Evolutionary conservation across 2,888 invertebrate genomes (phyloP).

Genomic region (Oscheius myriophilus): DNA sequence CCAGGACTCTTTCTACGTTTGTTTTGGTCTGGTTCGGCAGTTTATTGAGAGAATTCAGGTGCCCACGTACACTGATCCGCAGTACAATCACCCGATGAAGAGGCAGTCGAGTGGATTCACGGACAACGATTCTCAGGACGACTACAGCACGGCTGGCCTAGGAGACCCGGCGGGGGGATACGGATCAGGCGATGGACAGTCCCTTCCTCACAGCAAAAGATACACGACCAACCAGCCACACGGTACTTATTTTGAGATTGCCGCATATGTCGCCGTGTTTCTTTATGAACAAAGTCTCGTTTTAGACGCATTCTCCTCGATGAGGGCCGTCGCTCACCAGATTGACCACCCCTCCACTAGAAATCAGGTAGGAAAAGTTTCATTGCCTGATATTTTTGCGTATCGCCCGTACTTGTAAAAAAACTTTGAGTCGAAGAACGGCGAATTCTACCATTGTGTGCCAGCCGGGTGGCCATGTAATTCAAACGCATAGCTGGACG

Average conservation of each 20-base stretch:
- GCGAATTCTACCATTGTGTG: too few species aligned
- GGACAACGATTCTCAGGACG: background rate
- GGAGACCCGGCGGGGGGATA: too few species aligned
- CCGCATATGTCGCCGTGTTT: background rate
- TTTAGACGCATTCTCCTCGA: background rate
- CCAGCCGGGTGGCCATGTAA: too few species aligned
- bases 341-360: constrained; percentile 5
- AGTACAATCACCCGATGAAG: constrained; percentile 9
- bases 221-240: background rate
- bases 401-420: too few species aligned
- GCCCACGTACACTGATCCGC: constrained; percentile 2
- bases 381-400: too few species aligned
- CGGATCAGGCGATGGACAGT: too few species aligned
- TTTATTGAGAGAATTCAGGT: background rate
- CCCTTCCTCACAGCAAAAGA: too few species aligned
- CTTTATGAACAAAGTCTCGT: background rate
- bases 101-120: constrained; percentile 1
- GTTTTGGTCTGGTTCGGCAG: background rate
- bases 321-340: constrained; percentile 14
- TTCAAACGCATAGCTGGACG: too few species aligned
- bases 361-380: background rate
- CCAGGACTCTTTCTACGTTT: too few species aligned
- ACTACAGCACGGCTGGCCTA: too few species aligned
- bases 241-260: background rate
- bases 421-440: too few species aligned